Evolutionary conservation across 2,888 invertebrate genomes (phyloP).

Genomic region (Meiosimyza platycephala): DNA sequence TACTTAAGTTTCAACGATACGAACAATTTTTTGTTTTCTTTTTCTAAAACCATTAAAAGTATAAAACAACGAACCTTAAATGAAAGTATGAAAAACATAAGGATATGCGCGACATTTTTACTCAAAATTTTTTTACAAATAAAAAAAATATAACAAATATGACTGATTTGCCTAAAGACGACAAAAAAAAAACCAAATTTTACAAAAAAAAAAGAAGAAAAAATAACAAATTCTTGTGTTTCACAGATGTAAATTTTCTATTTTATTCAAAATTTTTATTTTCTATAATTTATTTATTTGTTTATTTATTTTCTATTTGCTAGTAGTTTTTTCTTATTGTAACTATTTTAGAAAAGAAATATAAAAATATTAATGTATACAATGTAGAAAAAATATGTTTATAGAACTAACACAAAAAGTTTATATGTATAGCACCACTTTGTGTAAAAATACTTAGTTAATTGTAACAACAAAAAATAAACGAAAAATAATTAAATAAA

Average conservation of each 20-base stretch:
- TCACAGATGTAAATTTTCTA: neutral
- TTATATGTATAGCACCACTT: constrained; percentile 41
- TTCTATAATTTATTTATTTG: constrained; percentile 12
- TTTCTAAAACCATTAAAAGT: neutral
- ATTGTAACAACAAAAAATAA: constrained; percentile 25
- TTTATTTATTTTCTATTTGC: constrained; percentile 19
- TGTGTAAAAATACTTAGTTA: constrained; percentile 44
- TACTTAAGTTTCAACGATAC: neutral
- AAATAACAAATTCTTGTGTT: neutral
- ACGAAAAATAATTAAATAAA: constrained; percentile 28
- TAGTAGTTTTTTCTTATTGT: constrained; percentile 7
- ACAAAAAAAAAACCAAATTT: constrained; percentile 12
- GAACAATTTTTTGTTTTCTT: neutral
- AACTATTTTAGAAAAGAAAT: neutral
- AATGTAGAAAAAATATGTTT: constrained; percentile 10
- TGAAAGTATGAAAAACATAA: neutral
- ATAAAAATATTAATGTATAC: no score
- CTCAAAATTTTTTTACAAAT: constrained; percentile 17
- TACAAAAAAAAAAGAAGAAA: constrained; percentile 1
- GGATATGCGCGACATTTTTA: neutral
- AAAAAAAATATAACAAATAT: constrained; percentile 7
- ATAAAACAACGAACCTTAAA: neutral
- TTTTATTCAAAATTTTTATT: no score
- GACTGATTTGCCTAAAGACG: constrained; percentile 36
- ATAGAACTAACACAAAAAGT: constrained; percentile 8